Evolutionary conservation across 2,113 vertebrate species (phyloP), one percentile per base, ranked within the genome.

Genomic region (Brachirus orientalis): DNA sequence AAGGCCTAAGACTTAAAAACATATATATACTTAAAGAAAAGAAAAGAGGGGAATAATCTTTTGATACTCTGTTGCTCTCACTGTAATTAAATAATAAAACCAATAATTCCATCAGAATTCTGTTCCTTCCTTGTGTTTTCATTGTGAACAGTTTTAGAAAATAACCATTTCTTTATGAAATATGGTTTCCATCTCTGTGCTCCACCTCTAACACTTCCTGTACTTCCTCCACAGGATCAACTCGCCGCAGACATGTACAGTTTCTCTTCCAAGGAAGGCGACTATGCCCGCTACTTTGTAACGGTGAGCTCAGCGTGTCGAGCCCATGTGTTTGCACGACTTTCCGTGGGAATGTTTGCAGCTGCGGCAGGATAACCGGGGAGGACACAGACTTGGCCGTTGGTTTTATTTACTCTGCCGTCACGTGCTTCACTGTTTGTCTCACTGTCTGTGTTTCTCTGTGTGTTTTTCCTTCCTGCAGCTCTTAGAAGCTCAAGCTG

Each of bases 401-500:
- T 5, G 8, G 5, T 64, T 59, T 43, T 74, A 57, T 79, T 87
- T 74, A 72, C 67, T 79, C 63, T 81, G 50, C 54, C 62, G 58
- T 69, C 66, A 19, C 83, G 54, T 77, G 22, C 63, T 72, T 69
- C 17, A 28, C 41, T 55, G 75, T 44, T 59, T 19, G 35, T 75
- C 46, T 68, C 28, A 35, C 57, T 5, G 14, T 40, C 3, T 68
- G 1, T 17, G 33, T 45, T 43, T 16, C 3, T 22, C 8, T 33
- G n/a, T 40, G 7, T 54, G 38, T 53, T 11, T 70, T 43, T 63
- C 44, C 74, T 35, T 69, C 36, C 94, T 92, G 90, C 88, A 99
- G 98, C 96, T 99, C 91, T 95, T 99, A 94, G 97, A 98, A 92
- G 96, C 96, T 89, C 98, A 99, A 94, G 98, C 98, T 86, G 98